These are phyloP conservation scores for Sitobion miscanthi DNA, from an alignment of 1,140 invertebrate species.

Conservation along the genomic window DNA sequence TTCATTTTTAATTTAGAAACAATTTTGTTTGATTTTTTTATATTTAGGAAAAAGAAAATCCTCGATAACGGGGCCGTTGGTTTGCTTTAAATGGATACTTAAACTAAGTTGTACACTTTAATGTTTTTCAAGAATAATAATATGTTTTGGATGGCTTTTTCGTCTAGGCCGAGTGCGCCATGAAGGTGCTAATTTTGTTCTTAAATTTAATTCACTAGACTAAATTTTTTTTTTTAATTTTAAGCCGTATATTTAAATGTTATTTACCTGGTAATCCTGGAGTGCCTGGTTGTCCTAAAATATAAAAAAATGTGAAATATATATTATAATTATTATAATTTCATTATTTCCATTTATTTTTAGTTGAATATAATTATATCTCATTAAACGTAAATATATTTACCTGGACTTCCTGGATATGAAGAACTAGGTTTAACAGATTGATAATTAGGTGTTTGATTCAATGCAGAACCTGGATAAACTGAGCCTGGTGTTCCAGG, in stretches of 20 bases:
- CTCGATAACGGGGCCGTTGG: too few species aligned
- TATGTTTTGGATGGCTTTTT: too few species aligned
- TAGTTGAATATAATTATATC: not conserved
- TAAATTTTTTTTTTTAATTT: not conserved
- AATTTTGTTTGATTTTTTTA: too few species aligned
- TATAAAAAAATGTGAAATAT: not conserved
- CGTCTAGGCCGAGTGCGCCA: too few species aligned
- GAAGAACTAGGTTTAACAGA: slow-evolving; percentile 56
- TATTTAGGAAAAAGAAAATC: too few species aligned
- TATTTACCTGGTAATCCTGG: slow-evolving; percentile 57
- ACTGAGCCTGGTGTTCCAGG: slow-evolving; percentile 59
- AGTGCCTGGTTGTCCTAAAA: slow-evolving; percentile 54
- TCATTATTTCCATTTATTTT: not conserved
- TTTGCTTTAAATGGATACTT: too few species aligned
- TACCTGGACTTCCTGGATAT: slow-evolving; percentile 46
- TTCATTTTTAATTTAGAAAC: not conserved
- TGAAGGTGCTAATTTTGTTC: not conserved
- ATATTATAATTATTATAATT: not conserved
- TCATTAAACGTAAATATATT: not conserved
- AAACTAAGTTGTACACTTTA: too few species aligned
- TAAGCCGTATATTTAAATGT: not conserved
- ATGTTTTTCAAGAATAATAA: too few species aligned
- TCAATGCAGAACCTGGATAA: slow-evolving; percentile 9
- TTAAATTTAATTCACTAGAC: not conserved
- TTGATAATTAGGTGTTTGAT: slow-evolving; percentile 57